Base-by-base conservation (phyloP, 2,113 vertebrate species). In the Muntiacus muntjak region DNA sequence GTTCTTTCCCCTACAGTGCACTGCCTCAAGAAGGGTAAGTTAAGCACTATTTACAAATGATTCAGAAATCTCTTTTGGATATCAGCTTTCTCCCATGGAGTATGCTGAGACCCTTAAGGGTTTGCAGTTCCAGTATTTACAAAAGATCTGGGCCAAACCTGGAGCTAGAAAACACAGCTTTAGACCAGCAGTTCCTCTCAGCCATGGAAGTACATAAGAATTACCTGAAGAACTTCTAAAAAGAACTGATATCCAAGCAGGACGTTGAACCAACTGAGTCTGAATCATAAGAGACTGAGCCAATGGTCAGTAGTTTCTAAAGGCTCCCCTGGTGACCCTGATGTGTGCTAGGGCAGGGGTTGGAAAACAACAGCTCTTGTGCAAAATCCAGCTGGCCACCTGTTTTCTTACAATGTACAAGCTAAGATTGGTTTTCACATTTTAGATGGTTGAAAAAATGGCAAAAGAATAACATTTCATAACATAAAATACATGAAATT, bases 401-500 rank as follows among this genome's bases (percentile, higher is more conserved):
- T 85, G 19, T 81, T 89, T 93, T 81, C 50, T 11, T 76, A 58
- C 30, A 89, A n/a, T 8, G 47, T 7, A 62, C 5, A 88, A 89
- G 43, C 40, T 74, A 95, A 85, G 64, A 95, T 45, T 64, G 3
- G 0, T 9, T 89, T 95, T 92, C 64, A 83, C 4, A 58, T n/a
- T 92, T 81, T 58, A 60, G 92, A 78, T 79, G 25, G 26, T 28
- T 96, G 30, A 36, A 83, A 60, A 87, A 64, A 97, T 15, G 58
- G 26, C 43, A 89, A 94, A 95, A 89, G 50, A 93, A 87, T 54
- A 95, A 43, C 12, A 83, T 90, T 55, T 87, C 9, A 84, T 84
- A 81, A 74, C 64, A 84, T 87, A 64, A 96, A 96, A 92, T 94
- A 97, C 67, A 90, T 52, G 55, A 90, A 93, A 91, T 81, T 91